These are phyloP conservation scores for Girardinichthys multiradiatus DNA, from an alignment of 2,113 vertebrate genomes.

Conservation along the genomic window DNA sequence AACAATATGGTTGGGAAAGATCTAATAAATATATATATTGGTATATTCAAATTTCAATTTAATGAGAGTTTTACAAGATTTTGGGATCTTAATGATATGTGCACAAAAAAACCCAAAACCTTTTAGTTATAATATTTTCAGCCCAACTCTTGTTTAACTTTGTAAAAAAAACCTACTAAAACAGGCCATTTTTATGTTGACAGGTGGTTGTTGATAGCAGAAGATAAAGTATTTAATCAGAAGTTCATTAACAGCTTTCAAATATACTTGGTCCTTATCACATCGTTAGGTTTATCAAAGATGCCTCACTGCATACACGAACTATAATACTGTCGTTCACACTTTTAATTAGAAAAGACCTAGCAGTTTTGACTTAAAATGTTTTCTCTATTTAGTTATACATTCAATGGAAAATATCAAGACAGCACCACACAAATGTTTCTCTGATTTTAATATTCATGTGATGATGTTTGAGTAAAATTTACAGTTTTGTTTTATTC, in stretches of 20 bases:
- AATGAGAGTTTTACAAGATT: neutral
- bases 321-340: slow-evolving; percentile 68
- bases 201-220: slow-evolving; percentile 48
- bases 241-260: slow-evolving; percentile 76
- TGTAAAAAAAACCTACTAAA: neutral
- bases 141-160: neutral
- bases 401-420: neutral
- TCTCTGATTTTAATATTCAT: neutral
- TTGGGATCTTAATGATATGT: neutral
- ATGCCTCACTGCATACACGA: slow-evolving; percentile 60
- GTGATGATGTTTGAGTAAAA: neutral
- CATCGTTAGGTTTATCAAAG: slow-evolving; percentile 58
- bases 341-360: slow-evolving; percentile 75
- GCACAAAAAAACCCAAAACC: neutral
- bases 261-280: slow-evolving; percentile 69
- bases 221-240: slow-evolving; percentile 45
- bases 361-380: slow-evolving; percentile 54
- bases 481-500: neutral
- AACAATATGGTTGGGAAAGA: neutral
- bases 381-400: neutral
- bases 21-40: too few relatives aligned
- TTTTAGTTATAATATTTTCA: neutral
- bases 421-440: neutral
- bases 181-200: slow-evolving; percentile 7
- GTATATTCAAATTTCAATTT: neutral